phyloP scores from a whole-genome alignment of 2,797 vertebrate genomes.

The Naso thynnoides region DNA sequence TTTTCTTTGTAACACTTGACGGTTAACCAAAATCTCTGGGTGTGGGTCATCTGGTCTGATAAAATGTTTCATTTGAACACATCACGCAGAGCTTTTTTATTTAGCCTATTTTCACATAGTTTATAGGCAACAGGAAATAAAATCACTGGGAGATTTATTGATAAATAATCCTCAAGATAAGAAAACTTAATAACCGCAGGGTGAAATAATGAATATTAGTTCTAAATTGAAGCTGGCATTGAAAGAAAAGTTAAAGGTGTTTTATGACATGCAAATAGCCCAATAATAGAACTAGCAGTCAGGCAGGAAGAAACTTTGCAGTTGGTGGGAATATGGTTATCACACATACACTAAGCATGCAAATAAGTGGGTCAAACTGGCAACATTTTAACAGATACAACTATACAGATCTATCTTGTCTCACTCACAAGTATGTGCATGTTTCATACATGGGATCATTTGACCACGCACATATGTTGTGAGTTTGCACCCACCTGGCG shows the following conservation, averaged over 20 bases:
- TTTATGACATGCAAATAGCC: constrained; percentile 5
- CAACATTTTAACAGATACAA: background rate
- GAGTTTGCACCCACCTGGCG: constrained; percentile 14
- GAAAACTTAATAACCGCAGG: background rate
- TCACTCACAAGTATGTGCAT: background rate
- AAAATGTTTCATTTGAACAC: no score
- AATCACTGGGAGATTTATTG: no score
- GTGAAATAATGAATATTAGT: no score
- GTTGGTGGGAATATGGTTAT: constrained; percentile 10
- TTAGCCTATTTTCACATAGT: background rate
- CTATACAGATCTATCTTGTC: background rate
- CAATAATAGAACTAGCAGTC: no score
- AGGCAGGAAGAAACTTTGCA: background rate
- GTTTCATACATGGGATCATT: no score
- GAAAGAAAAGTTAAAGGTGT: background rate
- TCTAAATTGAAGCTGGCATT: background rate
- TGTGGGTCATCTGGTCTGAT: no score
- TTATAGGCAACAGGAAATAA: no score
- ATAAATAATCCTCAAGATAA: no score
- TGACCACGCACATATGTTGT: background rate
- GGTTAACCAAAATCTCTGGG: no score
- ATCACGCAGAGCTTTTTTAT: background rate
- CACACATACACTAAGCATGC: background rate
- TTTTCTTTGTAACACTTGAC: background rate
- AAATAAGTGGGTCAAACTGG: background rate